These are phyloP conservation scores for Poecilia picta DNA, from an alignment of 2,797 vertebrate species.

Conservation along the genomic window DNA sequence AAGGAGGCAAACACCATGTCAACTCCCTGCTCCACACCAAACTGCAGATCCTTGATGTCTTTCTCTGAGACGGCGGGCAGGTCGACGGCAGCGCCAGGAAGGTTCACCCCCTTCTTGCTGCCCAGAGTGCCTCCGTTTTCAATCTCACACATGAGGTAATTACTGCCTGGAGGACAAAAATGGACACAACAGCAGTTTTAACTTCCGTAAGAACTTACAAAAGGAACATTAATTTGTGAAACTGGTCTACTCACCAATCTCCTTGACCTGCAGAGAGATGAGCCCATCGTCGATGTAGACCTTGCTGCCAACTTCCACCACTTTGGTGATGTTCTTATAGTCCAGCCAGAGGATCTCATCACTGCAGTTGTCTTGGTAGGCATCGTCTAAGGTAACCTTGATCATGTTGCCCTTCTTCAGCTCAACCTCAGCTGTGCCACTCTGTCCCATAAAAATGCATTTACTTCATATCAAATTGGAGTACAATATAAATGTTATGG, in stretches of 20 bases:
- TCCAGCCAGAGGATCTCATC: conserved; percentile 92
- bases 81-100: conserved; percentile 94
- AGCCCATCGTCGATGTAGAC: conserved; percentile 97
- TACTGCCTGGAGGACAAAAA: conserved; percentile 77
- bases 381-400: conserved; percentile 90
- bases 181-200: background rate
- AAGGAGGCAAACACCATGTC: conserved; percentile 99
- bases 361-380: conserved; percentile 89
- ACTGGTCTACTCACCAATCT: conserved; percentile 84
- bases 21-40: conserved; percentile 91
- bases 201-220: background rate
- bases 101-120: conserved; percentile 98
- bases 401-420: conserved; percentile 89
- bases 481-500: background rate
- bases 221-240: background rate
- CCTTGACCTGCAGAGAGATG: conserved; percentile 91
- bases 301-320: conserved; percentile 92
- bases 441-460: conserved; percentile 75
- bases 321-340: conserved; percentile 95
- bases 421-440: conserved; percentile 95
- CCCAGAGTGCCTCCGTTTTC: conserved; percentile 94
- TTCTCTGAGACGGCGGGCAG: conserved; percentile 95
- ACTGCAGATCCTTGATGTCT: conserved; percentile 92
- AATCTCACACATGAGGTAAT: conserved; percentile 88
- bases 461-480: background rate